These are phyloP conservation scores for Andrena minutula DNA, from an alignment of 2,888 invertebrate genomes.

Conservation along the genomic window DNA sequence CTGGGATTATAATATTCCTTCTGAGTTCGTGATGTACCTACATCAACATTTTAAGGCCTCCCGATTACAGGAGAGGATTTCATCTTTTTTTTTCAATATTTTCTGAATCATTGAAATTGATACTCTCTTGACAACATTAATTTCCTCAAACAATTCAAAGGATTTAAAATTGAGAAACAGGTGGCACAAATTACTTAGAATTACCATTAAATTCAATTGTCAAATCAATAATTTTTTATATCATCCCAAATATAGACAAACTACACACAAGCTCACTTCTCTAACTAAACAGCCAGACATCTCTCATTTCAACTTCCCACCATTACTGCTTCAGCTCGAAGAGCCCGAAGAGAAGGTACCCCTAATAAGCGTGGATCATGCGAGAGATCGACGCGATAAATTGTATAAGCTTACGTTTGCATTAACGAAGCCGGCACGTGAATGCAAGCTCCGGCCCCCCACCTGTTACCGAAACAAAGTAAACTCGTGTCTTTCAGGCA, in stretches of 20 bases:
- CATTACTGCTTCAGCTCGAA: not conserved
- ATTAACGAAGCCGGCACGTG: not conserved
- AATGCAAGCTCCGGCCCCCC: not conserved
- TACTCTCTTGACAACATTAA: not conserved
- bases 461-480: slow-evolving; percentile 7
- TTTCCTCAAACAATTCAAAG: not conserved
- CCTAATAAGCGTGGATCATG: not conserved
- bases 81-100: not conserved
- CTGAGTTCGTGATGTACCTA: not conserved
- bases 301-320: not conserved
- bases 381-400: not conserved
- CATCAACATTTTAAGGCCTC: not conserved
- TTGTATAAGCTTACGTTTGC: not conserved
- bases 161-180: not conserved
- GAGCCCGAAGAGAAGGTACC: slow-evolving; percentile 1
- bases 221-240: too few relatives aligned
- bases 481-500: slow-evolving; percentile 4
- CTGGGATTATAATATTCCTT: not conserved
- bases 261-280: not conserved
- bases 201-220: too few relatives aligned
- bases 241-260: not conserved
- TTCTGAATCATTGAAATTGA: too few relatives aligned
- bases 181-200: too few relatives aligned
- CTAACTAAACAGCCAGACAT: not conserved
- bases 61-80: too few relatives aligned